Evolutionary conservation across 2,113 vertebrate genomes (phyloP).

Genomic region (Ammodytes dubius): DNA sequence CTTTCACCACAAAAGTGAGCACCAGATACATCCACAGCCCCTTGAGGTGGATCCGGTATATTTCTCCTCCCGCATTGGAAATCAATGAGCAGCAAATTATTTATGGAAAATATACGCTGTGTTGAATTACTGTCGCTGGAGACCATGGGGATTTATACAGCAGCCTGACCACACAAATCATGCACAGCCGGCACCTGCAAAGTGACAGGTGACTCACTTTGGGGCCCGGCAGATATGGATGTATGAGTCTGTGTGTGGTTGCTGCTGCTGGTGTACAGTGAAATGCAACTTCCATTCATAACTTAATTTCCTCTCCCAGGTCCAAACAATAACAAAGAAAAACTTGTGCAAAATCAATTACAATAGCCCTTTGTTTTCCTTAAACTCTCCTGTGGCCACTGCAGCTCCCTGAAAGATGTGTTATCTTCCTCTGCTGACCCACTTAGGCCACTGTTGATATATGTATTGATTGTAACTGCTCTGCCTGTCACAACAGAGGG

Average conservation of each 20-base stretch:
- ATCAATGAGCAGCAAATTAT: conserved; percentile 88
- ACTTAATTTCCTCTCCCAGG: conserved; percentile 59
- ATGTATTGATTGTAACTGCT: conserved; percentile 78
- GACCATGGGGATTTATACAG: conserved; percentile 84
- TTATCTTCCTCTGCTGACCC: conserved; percentile 71
- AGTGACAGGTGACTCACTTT: conserved; percentile 73
- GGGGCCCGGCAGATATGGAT: conserved; percentile 52
- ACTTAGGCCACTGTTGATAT: conserved; percentile 74
- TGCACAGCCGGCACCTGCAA: conserved; percentile 69
- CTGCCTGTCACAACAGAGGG: conserved; percentile 74
- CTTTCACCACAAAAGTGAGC: conserved; percentile 84
- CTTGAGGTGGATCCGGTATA: conserved; percentile 84
- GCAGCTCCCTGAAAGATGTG: conserved; percentile 57
- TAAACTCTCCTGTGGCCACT: conserved; percentile 47
- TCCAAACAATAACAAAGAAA: conserved; percentile 55
- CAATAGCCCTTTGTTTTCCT: conserved; percentile 64
- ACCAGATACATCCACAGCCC: conserved; percentile 80
- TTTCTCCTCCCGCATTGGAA: conserved; percentile 86
- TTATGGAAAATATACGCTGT: conserved; percentile 88
- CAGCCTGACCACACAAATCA: conserved; percentile 85
- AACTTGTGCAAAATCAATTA: conserved; percentile 52
- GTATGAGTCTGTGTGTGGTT: conserved; percentile 37
- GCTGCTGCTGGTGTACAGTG: conserved; percentile 15
- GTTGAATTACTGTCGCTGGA: conserved; percentile 85
- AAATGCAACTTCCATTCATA: conserved; percentile 62